Evolutionary conservation across 2,888 invertebrate genomes (phyloP), one percentile per base, ranked within the genome.

Genomic region (Acanthoscelides obtectus): DNA sequence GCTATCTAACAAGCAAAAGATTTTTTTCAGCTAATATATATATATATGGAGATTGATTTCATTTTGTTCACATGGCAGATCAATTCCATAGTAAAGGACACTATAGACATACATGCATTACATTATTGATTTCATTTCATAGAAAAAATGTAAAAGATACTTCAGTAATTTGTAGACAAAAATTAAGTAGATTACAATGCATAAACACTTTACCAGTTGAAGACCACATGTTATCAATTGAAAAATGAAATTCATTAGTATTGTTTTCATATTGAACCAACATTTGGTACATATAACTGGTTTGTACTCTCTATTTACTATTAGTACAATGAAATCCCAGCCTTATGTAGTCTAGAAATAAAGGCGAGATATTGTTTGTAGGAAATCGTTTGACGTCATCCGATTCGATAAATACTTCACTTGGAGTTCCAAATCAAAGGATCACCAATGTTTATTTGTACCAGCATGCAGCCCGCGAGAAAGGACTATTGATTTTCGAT

Each of bases 361-460:
- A 77, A 80, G 81, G 17, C 72, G 76, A 74, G 4, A n/a, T 69
- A 80, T 72, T 78, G 74, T 73, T 69, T 66, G 69, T 72, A 70
- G 70, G 71, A 73, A 77, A 71, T 64, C 68, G 66, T 69, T 72
- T 83, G 83, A 83, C 83, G 82, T 83, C 83, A 83, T 75, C 21
- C 78, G 77, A 81, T 79, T 83, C 82, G 78, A 83, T 83, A 82
- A 82, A 81, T 80, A 80, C 78, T 79, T 80, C 79, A 80, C 79
- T 81, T 78, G 79, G 78, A 80, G 79, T 81, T 80, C 77, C 76
- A 79, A 80, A 78, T 76, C 76, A 77, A 79, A 45, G 45, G 5
- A 45, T 17, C 45, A 45, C 12, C 45, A 79, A 79, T 76, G 76
- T 78, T 78, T 79, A 77, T 78, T 79, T 76, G 70, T 74, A 72